Base-by-base conservation (phyloP, 2,888 invertebrate species). In the Lobophora halterata region DNA sequence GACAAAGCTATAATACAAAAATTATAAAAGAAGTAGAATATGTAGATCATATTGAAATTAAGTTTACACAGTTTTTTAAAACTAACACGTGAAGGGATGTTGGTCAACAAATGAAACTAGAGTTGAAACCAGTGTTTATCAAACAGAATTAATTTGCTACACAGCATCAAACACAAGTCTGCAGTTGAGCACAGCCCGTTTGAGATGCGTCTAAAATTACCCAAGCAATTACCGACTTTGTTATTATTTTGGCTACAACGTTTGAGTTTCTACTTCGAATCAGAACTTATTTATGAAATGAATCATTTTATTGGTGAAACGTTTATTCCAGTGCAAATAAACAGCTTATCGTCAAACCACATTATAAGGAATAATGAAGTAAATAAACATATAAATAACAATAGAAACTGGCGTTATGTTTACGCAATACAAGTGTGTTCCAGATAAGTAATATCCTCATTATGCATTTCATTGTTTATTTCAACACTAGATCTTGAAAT, bases 81-180 rank as follows among this genome's bases (percentile, higher is more conserved):
- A n/a, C n/a, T n/a, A n/a, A n/a, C n/a, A n/a, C n/a, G n/a, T n/a
- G n/a, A n/a, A n/a, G n/a, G n/a, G n/a, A n/a, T n/a, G n/a, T n/a
- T n/a, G n/a, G n/a, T n/a, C n/a, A n/a, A n/a, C n/a, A n/a, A n/a
- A n/a, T n/a, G n/a, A n/a, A n/a, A n/a, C n/a, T n/a, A n/a, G n/a
- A n/a, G n/a, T n/a, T n/a, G n/a, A n/a, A n/a, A n/a, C n/a, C n/a
- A n/a, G n/a, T n/a, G n/a, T n/a, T n/a, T n/a, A n/a, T n/a, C n/a
- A n/a, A n/a, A n/a, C n/a, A n/a, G n/a, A n/a, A n/a, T n/a, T 38
- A 29, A 41, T 24, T 18, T 35, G 23, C 13, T 25, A 36, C 35
- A 14, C 1, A 30, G 27, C 26, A 36, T 31, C 35, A 36, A 27
- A 36, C 31, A 9, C 11, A 6, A 20, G 13, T 18, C 20, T 20